phyloP scores from a whole-genome alignment of 2,797 vertebrate species.

The Sebastes glaucus region DNA sequence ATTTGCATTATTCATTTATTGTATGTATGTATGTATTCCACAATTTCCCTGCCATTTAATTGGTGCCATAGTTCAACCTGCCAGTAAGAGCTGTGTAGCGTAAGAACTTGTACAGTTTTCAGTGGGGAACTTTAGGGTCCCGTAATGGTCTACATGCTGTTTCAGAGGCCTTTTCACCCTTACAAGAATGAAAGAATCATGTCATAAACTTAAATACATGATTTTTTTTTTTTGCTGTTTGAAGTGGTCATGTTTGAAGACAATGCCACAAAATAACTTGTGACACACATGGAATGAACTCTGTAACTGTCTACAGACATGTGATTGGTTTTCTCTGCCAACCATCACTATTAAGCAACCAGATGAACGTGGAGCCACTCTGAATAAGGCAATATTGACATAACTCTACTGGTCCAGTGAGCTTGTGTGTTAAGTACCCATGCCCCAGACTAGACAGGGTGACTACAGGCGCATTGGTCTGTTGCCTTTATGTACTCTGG shows the following conservation, averaged over 20 bases:
- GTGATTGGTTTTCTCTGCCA: constrained; percentile 33
- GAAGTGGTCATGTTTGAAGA: background rate
- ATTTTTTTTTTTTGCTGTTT: background rate
- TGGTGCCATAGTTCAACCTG: background rate
- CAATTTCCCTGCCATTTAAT: background rate
- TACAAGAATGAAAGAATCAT: background rate
- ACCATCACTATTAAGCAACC: constrained; percentile 44
- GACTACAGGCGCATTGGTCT: constrained; percentile 42
- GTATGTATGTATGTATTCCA: background rate
- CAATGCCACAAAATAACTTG: background rate
- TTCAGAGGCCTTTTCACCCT: constrained; percentile 4
- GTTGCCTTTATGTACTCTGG: constrained; percentile 24
- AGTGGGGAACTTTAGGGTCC: background rate
- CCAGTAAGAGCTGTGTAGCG: background rate
- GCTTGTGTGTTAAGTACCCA: constrained; percentile 55
- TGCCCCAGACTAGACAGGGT: constrained; percentile 51
- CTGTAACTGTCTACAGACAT: constrained; percentile 11
- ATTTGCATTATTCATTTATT: background rate
- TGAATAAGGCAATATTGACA: constrained; percentile 73
- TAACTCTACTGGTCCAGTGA: constrained; percentile 62
- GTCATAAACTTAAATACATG: background rate
- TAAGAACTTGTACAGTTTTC: background rate
- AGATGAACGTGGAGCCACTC: constrained; percentile 47
- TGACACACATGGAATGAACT: constrained; percentile 4
- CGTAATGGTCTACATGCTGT: background rate